Evolutionary conservation across 1,140 invertebrate species (phyloP).

Genomic region (Halictus rubicundus): DNA sequence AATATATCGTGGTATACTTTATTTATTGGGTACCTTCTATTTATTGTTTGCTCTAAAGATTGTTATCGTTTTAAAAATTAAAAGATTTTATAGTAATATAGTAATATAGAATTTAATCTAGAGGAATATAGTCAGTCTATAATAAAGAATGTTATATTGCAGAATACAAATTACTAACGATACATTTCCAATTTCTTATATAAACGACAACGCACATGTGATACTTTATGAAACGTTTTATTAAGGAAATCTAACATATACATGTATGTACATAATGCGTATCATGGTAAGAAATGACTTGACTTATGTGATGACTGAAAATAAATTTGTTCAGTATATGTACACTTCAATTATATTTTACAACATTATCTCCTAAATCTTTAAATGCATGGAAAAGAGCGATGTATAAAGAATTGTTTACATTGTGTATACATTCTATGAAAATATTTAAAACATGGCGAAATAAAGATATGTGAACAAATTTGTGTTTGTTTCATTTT

Average conservation of each 20-base stretch:
- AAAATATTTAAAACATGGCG: slow-evolving; percentile 42
- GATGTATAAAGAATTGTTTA: slow-evolving; percentile 42
- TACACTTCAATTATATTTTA: slow-evolving; percentile 12
- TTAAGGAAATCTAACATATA: not conserved
- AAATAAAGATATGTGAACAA: slow-evolving; percentile 44
- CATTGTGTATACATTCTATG: slow-evolving; percentile 42
- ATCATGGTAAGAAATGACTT: slow-evolving; percentile 7
- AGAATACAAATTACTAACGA: not conserved
- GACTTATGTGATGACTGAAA: slow-evolving; percentile 30
- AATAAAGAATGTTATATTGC: not conserved
- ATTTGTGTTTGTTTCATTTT: not conserved
- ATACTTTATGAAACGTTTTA: not conserved
- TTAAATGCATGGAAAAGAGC: slow-evolving; percentile 35
- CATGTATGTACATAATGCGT: not conserved
- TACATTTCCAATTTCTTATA: not conserved
- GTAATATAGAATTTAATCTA: not conserved
- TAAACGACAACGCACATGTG: slow-evolving; percentile 4
- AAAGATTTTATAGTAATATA: not conserved
- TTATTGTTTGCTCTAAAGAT: not conserved
- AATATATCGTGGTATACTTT: not conserved
- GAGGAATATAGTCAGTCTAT: not conserved
- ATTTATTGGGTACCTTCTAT: not conserved
- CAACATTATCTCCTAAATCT: slow-evolving; percentile 20
- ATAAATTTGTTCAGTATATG: slow-evolving; percentile 22
- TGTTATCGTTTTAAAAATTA: not conserved